phyloP scores from a whole-genome alignment of 2,888 invertebrate genomes.

The Tenthredo amoena region DNA sequence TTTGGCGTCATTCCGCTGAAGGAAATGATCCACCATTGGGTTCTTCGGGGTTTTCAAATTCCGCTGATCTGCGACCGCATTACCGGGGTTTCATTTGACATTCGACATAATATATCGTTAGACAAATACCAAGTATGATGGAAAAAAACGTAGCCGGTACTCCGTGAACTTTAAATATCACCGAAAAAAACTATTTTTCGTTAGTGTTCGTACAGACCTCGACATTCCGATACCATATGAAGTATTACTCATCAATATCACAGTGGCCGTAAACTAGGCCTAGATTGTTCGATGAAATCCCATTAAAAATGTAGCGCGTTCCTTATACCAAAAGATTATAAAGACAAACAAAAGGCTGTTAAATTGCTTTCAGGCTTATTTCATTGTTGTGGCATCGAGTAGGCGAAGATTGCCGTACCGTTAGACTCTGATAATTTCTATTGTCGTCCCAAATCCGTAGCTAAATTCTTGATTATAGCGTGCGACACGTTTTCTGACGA shows the following conservation, averaged over 20 bases:
- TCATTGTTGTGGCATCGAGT: conserved; percentile 32
- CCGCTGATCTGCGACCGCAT: background rate
- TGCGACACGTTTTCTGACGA: background rate
- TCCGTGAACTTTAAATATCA: background rate
- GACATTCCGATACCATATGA: background rate
- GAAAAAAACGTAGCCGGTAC: background rate
- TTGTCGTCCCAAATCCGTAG: conserved; percentile 24
- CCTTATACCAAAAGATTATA: background rate
- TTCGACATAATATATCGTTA: background rate
- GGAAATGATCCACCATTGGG: background rate
- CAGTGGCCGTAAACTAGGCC: background rate
- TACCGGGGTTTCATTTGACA: background rate
- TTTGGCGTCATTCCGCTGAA: background rate
- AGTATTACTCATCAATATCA: background rate
- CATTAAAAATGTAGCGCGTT: conserved; percentile 31
- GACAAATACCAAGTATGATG: background rate
- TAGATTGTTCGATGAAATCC: conserved; percentile 2
- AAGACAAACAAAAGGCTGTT: conserved; percentile 19
- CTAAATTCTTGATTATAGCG: conserved; percentile 1
- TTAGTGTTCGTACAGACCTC: background rate
- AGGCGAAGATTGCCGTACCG: conserved; percentile 22
- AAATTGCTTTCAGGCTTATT: conserved; percentile 17
- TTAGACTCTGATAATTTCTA: conserved; percentile 23
- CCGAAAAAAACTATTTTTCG: background rate
- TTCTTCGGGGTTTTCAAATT: background rate